Evolutionary conservation across 2,888 invertebrate genomes (phyloP).

Genomic region (Leptopterna dolabrata): DNA sequence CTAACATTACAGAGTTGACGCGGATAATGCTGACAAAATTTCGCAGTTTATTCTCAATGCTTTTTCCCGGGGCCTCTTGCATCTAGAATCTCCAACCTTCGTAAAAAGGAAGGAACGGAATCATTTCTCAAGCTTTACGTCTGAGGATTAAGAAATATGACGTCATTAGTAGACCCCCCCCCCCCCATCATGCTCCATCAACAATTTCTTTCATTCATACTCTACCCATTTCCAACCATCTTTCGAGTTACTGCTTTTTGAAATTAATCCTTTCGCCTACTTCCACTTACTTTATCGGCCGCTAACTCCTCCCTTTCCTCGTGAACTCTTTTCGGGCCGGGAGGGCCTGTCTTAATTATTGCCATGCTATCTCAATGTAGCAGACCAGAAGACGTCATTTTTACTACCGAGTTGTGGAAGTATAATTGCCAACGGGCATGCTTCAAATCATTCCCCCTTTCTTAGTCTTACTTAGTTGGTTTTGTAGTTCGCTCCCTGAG

Average conservation of each 20-base stretch:
- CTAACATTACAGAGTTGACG: conserved; percentile 5
- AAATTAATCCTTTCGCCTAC: conserved; percentile 22
- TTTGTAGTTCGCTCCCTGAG: not conserved
- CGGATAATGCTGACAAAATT: conserved; percentile 50
- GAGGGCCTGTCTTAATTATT: not conserved
- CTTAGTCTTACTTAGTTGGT: not conserved
- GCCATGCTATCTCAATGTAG: conserved; percentile 22
- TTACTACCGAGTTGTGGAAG: not conserved
- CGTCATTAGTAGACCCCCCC: conserved; percentile 41
- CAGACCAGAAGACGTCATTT: conserved; percentile 12
- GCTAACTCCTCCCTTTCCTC: conserved; percentile 12
- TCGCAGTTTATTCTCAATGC: conserved; percentile 32
- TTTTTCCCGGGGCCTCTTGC: conserved; percentile 27
- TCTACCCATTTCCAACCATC: not conserved
- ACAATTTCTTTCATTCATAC: conserved; percentile 1
- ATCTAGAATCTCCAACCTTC: conserved; percentile 12
- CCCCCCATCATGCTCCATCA: no score
- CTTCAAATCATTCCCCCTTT: conserved; percentile 5
- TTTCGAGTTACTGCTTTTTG: conserved; percentile 20
- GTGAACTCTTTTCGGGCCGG: not conserved
- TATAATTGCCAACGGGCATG: conserved; percentile 17
- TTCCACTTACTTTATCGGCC: conserved; percentile 14
- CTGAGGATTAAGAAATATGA: conserved; percentile 47
- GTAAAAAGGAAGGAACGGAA: not conserved
- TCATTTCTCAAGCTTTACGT: conserved; percentile 42